A percentile compares a stretch with the other conserved stretches of the same genome.
phyloP scores from a whole-genome alignment of 2,888 invertebrate species.

The Argyra leucocephala region DNA sequence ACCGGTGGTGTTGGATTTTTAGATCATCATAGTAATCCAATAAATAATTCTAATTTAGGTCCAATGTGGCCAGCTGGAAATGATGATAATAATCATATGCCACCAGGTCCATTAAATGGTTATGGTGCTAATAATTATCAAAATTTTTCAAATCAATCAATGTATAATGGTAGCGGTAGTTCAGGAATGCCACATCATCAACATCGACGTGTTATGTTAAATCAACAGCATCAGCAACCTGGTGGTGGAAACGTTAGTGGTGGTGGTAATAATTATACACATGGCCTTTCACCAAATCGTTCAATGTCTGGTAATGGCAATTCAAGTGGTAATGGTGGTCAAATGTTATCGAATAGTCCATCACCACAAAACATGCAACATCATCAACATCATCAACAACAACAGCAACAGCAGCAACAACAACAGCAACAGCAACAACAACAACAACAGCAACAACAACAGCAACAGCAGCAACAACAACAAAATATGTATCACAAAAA shows the following conservation, averaged over 20 bases:
- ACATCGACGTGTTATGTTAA: neutral
- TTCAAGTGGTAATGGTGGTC: neutral
- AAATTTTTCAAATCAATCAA: slow-evolving; percentile 23
- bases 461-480: slow-evolving; percentile 22
- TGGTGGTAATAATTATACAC: slow-evolving; percentile 18
- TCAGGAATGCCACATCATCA: neutral
- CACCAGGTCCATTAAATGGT: slow-evolving; percentile 21
- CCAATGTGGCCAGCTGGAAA: slow-evolving; percentile 22
- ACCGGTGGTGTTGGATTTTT: slow-evolving; percentile 19
- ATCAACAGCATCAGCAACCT: slow-evolving; percentile 21
- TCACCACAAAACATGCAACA: slow-evolving; percentile 20
- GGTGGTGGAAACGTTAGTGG: neutral
- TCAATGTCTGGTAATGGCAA: slow-evolving; percentile 9
- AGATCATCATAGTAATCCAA: slow-evolving; percentile 18
- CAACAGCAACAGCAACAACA: slow-evolving; percentile 21
- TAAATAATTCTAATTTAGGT: slow-evolving; percentile 14
- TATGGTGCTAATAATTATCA: slow-evolving; percentile 22
- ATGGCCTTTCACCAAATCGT: slow-evolving; percentile 26
- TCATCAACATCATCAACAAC: slow-evolving; percentile 19
- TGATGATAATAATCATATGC: slow-evolving; percentile 23
- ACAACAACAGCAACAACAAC: slow-evolving; percentile 19
- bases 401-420: slow-evolving; percentile 20
- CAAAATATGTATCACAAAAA: slow-evolving; percentile 26
- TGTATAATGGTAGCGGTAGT: slow-evolving; percentile 20
- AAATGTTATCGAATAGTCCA: slow-evolving; percentile 12